Conservation (phyloP, 2,888 invertebrate species). For the Miltochrista miniata region DNA sequence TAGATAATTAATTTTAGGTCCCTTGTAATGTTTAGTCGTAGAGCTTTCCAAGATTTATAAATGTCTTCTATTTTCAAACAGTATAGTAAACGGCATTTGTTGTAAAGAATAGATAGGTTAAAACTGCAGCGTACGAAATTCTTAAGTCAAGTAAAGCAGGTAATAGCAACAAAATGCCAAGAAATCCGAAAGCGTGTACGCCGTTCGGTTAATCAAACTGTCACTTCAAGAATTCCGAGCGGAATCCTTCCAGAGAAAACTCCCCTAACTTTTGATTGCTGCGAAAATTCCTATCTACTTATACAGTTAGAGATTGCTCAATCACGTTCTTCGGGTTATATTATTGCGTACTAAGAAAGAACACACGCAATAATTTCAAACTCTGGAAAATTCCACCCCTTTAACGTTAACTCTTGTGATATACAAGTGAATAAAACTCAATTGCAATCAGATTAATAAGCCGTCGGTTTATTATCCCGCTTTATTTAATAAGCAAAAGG, state of each 20-base stretch:
- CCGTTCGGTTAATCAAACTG: conserved; percentile 83
- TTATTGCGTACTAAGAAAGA: conserved; percentile 30
- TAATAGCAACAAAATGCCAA: conserved; percentile 69
- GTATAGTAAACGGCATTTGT: conserved; percentile 20
- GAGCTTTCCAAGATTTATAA: conserved; percentile 34
- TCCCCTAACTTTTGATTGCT: conserved; percentile 81
- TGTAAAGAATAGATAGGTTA: conserved; percentile 24
- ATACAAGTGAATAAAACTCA: conserved; percentile 38
- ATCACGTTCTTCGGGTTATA: conserved; percentile 61
- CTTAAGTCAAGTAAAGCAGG: conserved; percentile 62
- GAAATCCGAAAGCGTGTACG: conserved; percentile 78
- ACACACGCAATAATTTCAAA: conserved; percentile 27
- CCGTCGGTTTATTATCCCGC: conserved; percentile 62
- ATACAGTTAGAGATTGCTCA: conserved; percentile 73
- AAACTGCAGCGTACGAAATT: conserved; percentile 44
- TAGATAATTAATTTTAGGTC: conserved; percentile 49
- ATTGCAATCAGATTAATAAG: conserved; percentile 62
- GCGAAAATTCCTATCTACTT: conserved; percentile 72
- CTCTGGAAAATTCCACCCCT: conserved; percentile 14
- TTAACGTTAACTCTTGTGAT: conserved; percentile 18
- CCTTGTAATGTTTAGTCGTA: conserved; percentile 25
- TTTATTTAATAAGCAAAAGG: conserved; percentile 70
- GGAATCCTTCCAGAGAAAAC: conserved; percentile 79
- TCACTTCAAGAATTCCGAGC: conserved; percentile 82
- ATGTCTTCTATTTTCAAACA: conserved; percentile 18